Base-by-base conservation (phyloP, 2,797 vertebrate species). In the Acrossocheilus wenchowensis region DNA sequence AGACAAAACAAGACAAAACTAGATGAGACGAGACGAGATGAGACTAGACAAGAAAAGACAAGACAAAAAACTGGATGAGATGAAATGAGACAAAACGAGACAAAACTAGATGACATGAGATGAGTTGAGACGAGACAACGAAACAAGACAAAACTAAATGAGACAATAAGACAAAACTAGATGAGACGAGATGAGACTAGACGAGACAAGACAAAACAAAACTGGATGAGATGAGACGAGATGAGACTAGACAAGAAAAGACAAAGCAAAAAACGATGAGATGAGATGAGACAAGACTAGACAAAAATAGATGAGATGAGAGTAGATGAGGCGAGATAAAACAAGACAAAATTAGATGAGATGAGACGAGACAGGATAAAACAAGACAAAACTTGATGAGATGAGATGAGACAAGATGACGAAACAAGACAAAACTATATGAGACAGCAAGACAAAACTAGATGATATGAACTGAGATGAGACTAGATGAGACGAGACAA, bases 401-500 rank as follows among this genome's bases (percentile, higher is more conserved):
- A 2, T 1, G 2, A 45, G 23, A 73, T 0, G 0, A 43, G 39
- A 43, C 1, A 2, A 39, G 19, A 23, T 0, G 0, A 12, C 0
- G 0, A 43, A 2, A 60, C 2, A 0, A 71, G 21, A 71, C 0
- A 2, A 23, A 1, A 21, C 4, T 0, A 68, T 8, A 4, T 0
- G 7, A 39, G 21, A 2, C 3, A 72, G 4, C 23, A 1, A 23
- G 2, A 23, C 21, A 60, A 69, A 9, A 69, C 0, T 52, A 19
- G 50, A 11, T 3, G 0, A 43, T 11, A 26, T 0, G 0, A 15
- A 3, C 8, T 0, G 0, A 19, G 0, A 52, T 19, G 0, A 39
- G 2, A 8, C 0, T 0, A 48, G 39, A 43, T 0, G 0, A 43
- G 23, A 26, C 0, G 0, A 15, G 6, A 17, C 0, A 0, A 19